phyloP scores from a whole-genome alignment of 1,140 invertebrate genomes.

The Ridgeia piscesae region DNA sequence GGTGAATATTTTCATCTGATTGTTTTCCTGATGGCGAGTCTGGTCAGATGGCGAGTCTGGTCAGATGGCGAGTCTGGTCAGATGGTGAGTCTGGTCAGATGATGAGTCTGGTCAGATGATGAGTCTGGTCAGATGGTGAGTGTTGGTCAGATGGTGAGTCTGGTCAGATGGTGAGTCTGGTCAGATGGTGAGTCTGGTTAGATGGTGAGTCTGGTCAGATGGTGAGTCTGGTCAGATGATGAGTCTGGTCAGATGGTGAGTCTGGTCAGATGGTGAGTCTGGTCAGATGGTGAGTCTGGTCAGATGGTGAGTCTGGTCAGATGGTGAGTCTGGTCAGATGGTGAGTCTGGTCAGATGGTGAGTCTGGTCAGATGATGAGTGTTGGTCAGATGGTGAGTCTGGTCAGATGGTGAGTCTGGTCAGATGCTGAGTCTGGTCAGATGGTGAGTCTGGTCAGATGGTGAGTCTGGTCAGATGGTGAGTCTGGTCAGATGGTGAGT shows the following conservation, averaged over 20 bases:
- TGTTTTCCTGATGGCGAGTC: slow-evolving; percentile 53
- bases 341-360: background rate
- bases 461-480: slow-evolving; percentile 51
- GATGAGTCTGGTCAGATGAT: too few species aligned
- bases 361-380: background rate
- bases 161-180: slow-evolving; percentile 38
- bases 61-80: slow-evolving; percentile 43
- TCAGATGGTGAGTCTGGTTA: slow-evolving; percentile 44
- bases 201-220: background rate
- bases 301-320: background rate
- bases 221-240: background rate
- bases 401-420: slow-evolving; percentile 22
- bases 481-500: slow-evolving; percentile 48
- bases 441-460: slow-evolving; percentile 49
- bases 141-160: slow-evolving; percentile 52
- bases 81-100: background rate
- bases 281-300: background rate
- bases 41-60: slow-evolving; percentile 42
- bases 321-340: background rate
- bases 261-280: background rate
- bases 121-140: too few species aligned
- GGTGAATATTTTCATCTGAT: slow-evolving; percentile 28
- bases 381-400: background rate
- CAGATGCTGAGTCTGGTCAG: slow-evolving; percentile 29
- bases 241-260: background rate